Percentiles rank a stretch among this genome's conserved stretches.
phyloP scores from a whole-genome alignment of 1,140 invertebrate species.

The Drosophila littoralis region DNA sequence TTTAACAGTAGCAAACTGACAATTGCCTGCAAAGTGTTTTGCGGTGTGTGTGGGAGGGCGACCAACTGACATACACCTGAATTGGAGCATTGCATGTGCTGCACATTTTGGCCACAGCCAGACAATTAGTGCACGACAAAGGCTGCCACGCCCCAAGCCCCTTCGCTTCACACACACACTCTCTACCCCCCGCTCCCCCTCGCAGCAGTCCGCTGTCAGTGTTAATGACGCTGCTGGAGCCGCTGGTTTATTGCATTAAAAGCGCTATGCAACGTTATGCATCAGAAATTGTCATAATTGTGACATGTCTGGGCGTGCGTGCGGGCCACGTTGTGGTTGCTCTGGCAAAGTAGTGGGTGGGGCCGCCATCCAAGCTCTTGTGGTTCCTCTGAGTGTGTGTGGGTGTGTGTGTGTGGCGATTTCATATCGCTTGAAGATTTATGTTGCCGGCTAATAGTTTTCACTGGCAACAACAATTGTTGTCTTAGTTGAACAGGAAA shows the following conservation, averaged over 20 bases:
- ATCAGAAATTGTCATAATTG: conserved; percentile 83
- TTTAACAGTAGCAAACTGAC: conserved; percentile 56
- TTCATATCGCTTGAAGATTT: conserved; percentile 63
- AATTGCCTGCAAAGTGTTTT: conserved; percentile 81
- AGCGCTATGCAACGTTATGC: conserved; percentile 74
- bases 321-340: conserved; percentile 28
- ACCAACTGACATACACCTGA: conserved; percentile 80
- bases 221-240: conserved; percentile 64
- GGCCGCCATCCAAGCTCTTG: conserved; percentile 49
- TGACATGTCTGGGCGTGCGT: conserved; percentile 75
- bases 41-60: conserved; percentile 55
- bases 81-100: conserved; percentile 74
- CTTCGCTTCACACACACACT: not conserved
- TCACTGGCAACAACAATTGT: conserved; percentile 61
- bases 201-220: conserved; percentile 60
- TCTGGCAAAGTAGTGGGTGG: conserved; percentile 15
- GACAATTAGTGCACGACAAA: conserved; percentile 79
- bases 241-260: conserved; percentile 79
- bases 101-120: conserved; percentile 72
- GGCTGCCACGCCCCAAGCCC: conserved; percentile 8
- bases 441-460: conserved; percentile 71
- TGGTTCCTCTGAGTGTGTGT: conserved; percentile 14
- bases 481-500: conserved; percentile 65
- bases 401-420: not conserved
- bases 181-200: not conserved